These are phyloP conservation scores for Haliaeetus leucogaster DNA, from an alignment of 2,113 vertebrate species.

Conservation along the genomic window DNA sequence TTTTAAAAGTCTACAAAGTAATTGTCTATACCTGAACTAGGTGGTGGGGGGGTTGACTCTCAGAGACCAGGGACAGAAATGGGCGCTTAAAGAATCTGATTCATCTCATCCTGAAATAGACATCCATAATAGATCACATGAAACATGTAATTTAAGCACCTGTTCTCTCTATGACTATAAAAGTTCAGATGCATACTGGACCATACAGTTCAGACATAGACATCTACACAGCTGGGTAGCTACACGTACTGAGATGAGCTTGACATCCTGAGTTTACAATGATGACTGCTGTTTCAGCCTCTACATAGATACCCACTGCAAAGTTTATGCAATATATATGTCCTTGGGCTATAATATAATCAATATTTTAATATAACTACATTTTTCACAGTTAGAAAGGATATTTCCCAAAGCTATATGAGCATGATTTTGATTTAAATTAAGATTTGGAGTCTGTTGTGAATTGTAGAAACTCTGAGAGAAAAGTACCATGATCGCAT, in stretches of 20 bases:
- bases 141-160: background rate
- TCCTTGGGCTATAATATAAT: background rate
- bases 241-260: background rate
- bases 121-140: background rate
- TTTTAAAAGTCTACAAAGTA: background rate
- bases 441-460: background rate
- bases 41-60: background rate
- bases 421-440: background rate
- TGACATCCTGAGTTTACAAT: background rate
- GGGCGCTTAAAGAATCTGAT: background rate
- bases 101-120: background rate
- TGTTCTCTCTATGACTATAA: background rate
- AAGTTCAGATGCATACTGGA: background rate
- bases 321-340: background rate
- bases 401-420: slow-evolving; percentile 30
- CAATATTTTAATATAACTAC: slow-evolving; percentile 47
- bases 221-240: background rate
- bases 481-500: background rate
- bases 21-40: background rate
- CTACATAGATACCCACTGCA: background rate
- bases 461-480: background rate
- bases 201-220: background rate
- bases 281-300: background rate
- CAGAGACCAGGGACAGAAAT: background rate
- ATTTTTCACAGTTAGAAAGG: background rate